Conservation (phyloP, 2,797 vertebrate species). For the Tachyglossus aculeatus region DNA sequence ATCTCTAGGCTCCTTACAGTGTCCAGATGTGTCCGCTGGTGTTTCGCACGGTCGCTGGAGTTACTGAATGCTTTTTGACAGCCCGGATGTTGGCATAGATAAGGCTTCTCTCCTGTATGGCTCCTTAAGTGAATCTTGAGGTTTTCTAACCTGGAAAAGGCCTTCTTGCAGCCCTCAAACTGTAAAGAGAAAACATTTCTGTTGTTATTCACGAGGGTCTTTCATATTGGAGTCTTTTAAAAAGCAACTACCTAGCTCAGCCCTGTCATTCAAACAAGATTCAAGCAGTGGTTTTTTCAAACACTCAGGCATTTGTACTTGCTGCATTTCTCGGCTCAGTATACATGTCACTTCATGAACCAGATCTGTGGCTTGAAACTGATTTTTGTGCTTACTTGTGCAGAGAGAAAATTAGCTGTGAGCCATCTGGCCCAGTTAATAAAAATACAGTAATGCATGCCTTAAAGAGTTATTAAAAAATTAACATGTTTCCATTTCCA, state of each 20-base stretch:
- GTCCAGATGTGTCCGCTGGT: conserved; percentile 96
- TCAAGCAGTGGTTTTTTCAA: conserved; percentile 47
- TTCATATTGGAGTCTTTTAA: neutral
- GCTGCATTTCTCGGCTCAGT: conserved; percentile 26
- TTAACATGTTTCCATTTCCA: conserved; percentile 54
- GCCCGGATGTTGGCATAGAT: conserved; percentile 90
- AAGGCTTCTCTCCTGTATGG: conserved; percentile 96
- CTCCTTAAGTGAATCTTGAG: conserved; percentile 97
- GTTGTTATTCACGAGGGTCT: conserved; percentile 18
- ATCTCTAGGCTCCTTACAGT: conserved; percentile 81
- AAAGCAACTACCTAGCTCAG: neutral
- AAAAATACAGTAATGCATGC: conserved; percentile 53
- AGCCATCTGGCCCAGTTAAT: conserved; percentile 63
- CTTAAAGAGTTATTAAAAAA: conserved; percentile 57
- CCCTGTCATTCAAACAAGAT: neutral
- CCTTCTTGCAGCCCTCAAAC: conserved; percentile 97
- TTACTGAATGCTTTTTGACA: conserved; percentile 98
- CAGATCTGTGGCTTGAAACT: conserved; percentile 45
- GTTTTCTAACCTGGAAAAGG: conserved; percentile 96
- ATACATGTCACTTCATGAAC: conserved; percentile 36
- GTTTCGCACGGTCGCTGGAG: conserved; percentile 97
- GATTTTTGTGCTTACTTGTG: conserved; percentile 58
- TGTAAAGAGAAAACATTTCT: conserved; percentile 66
- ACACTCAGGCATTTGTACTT: conserved; percentile 33
- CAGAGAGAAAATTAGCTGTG: conserved; percentile 54